Evolutionary conservation across 1,140 invertebrate species (phyloP), one percentile per base, ranked within the genome.

Genomic region (Mizuhopecten yessoensis): DNA sequence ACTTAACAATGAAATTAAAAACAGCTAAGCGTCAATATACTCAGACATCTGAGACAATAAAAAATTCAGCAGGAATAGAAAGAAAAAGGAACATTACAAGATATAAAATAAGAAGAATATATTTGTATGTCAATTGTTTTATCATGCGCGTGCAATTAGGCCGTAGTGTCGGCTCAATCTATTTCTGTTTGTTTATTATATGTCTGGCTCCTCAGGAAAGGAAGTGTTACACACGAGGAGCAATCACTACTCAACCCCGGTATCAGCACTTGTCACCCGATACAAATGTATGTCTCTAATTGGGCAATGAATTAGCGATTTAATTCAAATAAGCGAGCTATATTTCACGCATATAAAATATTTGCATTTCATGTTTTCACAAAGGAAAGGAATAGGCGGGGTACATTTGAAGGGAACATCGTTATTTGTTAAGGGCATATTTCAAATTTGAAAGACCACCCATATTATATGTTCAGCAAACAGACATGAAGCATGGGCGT

Each of bases 361-460:
- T 75, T 75, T 75, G 57, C 57, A 75, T 75, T 75, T 75, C 57
- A 75, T 75, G 57, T 75, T 75, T 75, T 75, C 57, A 75, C 57
- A 75, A 75, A 75, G n/a, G 57, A 75, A 75, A n/a, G 57, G 11
- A 29, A 75, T 75, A 75, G 57, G 57, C 57, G 23, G 57, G 17
- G 57, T 9, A 75, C 23, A 75, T 75, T 1, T 29, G 57, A 75
- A 75, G 57, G 57, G 57, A 75, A 75, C 57, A 75, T 75, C 57
- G n/a, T 5, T 75, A n/a, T 75, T 75, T 75, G 57, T 17, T 75
- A 75, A 75, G 57, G 29, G 57, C 57, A 75, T 75, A 75, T 75
- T 75, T 75, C 57, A n/a, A 75, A n/a, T 29, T 75, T 75, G 57
- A 29, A 17, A 75, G 57, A 75, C 57, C 57, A 75, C 57, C 57